phyloP scores from a whole-genome alignment of 2,797 vertebrate species.

The Trematocara caparti region DNA sequence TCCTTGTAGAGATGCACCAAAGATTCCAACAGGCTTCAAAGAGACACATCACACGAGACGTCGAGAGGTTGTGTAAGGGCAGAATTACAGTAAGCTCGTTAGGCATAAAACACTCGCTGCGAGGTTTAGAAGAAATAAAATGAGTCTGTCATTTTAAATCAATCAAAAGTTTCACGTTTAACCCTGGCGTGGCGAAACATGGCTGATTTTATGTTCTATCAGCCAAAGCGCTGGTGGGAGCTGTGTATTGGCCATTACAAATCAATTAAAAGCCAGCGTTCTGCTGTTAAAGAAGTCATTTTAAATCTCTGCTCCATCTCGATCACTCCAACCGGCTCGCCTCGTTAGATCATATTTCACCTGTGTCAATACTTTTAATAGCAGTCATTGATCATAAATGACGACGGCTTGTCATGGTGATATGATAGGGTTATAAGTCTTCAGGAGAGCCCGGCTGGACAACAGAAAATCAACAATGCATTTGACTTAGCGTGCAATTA shows the following conservation, averaged over 20 bases:
- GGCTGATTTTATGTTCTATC: background rate
- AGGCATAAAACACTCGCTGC: background rate
- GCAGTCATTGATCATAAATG: conserved; percentile 4
- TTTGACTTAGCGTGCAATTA: conserved; percentile 19
- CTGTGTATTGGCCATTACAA: background rate
- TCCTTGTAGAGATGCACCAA: conserved; percentile 1
- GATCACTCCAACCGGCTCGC: background rate
- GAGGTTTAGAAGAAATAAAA: background rate
- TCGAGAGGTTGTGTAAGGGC: background rate
- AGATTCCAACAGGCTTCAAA: conserved; percentile 25
- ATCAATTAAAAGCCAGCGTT: background rate
- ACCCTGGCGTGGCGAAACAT: background rate
- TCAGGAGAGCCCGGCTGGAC: background rate
- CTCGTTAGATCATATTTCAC: conserved; percentile 24
- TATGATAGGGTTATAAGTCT: conserved; percentile 9
- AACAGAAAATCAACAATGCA: conserved; percentile 21
- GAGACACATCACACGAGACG: conserved; percentile 1
- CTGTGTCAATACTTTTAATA: conserved; percentile 29
- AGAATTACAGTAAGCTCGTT: background rate
- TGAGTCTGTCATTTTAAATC: background rate
- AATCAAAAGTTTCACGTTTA: background rate
- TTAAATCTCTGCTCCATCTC: background rate
- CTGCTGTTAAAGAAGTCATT: background rate
- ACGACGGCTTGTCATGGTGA: background rate
- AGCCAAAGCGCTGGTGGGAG: background rate